Base-by-base conservation (phyloP, 37 sponge, comb jelly and placozoan species). In the Ephydatia muelleri region DNA sequence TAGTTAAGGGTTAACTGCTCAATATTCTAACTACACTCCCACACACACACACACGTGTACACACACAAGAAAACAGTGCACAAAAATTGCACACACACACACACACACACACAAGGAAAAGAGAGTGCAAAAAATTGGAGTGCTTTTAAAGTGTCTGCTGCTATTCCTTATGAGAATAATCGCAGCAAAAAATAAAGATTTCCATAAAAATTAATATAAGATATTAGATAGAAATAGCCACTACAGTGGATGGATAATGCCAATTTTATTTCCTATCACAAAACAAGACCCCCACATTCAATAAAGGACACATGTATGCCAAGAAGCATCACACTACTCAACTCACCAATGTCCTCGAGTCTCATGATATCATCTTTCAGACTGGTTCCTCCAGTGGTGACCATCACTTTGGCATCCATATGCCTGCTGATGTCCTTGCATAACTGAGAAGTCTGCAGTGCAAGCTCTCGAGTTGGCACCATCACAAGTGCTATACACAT, bases 341-440 rank as follows among this genome's bases (percentile, higher is more conserved):
- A 57, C 84, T 32, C 3, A 92, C 93, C 93, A 33, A 87, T 85
- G 30, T 97, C 91, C 69, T 98, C 92, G 31, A 98, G 83, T 83
- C 99, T 86, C 93, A 98, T 90, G 84, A 98, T 98, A 73, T 98
- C 99, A 80, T 98, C 99, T 74, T 85, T 68, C 39, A 98, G 91
- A 34, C 86, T 92, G 48, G 99, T 98, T 21, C 99, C 99, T 22
- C 99, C 99, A 8, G 99, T 98, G 48, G 97, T 96, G 30, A 98
- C 99, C 97, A 98, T 98, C 30, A 96, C 95, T 23, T 84, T 70
- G 26, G 92, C 88, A 19, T 87, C 87, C 93, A 94, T 84, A 80
- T 96, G 96, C 82, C 94, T 98, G 32, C 95, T 82, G 9, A 98
- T 89, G 64, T 96, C 97, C 78, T 91, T 98, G 68, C 97, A 94